These are phyloP conservation scores for Eudorcas thomsonii DNA, from an alignment of 2,113 vertebrate genomes.

Conservation along the genomic window DNA sequence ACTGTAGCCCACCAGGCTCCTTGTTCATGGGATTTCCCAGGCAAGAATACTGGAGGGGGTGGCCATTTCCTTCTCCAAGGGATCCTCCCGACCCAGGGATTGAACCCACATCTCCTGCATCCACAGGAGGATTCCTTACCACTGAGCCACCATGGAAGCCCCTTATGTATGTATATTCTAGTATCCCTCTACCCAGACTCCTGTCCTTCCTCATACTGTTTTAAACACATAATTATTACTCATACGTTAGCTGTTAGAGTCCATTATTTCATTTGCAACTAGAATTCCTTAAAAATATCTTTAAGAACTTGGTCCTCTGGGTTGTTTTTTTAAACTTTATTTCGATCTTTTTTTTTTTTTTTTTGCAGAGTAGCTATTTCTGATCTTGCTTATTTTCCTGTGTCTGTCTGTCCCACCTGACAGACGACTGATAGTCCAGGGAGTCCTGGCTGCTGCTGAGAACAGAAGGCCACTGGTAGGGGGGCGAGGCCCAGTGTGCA, in stretches of 20 bases:
- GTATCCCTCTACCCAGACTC: not conserved
- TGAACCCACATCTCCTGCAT: not conserved
- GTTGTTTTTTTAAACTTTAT: too few species aligned
- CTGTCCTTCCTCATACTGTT: not conserved
- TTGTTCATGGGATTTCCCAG: not conserved
- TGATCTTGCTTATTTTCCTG: rapidly evolving
- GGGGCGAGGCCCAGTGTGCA: not conserved
- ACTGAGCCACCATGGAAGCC: not conserved
- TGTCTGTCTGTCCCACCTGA: not conserved
- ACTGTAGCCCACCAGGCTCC: not conserved
- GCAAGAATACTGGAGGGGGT: not conserved
- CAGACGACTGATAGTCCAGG: rapidly evolving
- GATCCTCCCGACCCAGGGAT: not conserved
- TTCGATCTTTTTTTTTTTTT: rapidly evolving
- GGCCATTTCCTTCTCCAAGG: not conserved
- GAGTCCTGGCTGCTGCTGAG: not conserved
- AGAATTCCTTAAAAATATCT: not conserved
- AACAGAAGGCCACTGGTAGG: not conserved
- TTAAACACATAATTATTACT: not conserved
- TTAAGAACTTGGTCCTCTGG: rapidly evolving
- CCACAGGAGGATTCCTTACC: not conserved
- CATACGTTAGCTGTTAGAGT: not conserved
- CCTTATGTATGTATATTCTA: not conserved
- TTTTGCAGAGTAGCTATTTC: too few species aligned
- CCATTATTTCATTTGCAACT: not conserved